phyloP scores from a whole-genome alignment of 2,888 invertebrate genomes.

The Scrobipalpa costella region DNA sequence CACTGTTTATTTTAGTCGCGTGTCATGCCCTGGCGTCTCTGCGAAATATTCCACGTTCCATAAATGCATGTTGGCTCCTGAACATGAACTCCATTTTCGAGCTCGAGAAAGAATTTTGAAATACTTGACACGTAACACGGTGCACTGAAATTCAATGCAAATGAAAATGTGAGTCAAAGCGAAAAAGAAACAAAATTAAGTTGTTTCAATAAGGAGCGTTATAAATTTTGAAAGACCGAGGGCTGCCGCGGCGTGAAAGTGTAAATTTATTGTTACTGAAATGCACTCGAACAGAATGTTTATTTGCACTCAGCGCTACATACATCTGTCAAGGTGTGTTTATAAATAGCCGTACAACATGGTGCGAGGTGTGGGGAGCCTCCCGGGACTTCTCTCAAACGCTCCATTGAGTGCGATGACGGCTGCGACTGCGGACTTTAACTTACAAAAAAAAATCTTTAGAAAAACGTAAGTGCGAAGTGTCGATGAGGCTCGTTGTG shows the following conservation, averaged over 20 bases:
- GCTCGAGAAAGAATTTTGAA: conserved; percentile 4
- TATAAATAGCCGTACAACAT: conserved; percentile 45
- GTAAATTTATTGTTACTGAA: conserved; percentile 21
- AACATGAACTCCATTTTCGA: conserved; percentile 16
- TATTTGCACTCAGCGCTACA: conserved; percentile 23
- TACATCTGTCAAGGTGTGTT: conserved; percentile 32
- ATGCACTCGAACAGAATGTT: conserved; percentile 22
- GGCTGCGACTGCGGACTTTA: conserved; percentile 68
- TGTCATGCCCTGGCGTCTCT: not conserved
- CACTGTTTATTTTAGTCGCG: conserved; percentile 22
- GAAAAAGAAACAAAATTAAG: not conserved
- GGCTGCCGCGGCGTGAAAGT: conserved; percentile 17
- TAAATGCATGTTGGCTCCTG: conserved; percentile 16
- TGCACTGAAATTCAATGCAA: not conserved
- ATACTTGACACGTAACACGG: conserved; percentile 12
- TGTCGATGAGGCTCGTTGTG: conserved; percentile 22
- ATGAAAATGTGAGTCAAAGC: not conserved
- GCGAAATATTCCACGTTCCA: conserved; percentile 19
- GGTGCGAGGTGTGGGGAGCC: conserved; percentile 22
- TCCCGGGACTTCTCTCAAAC: conserved; percentile 63
- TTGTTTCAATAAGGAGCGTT: not conserved
- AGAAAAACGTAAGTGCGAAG: conserved; percentile 45
- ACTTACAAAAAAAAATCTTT: conserved; percentile 22
- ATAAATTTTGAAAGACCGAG: conserved; percentile 13
- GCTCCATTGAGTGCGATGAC: conserved; percentile 67